Conservation (phyloP, 2,113 vertebrate species). For the Coptodon rendalli region DNA sequence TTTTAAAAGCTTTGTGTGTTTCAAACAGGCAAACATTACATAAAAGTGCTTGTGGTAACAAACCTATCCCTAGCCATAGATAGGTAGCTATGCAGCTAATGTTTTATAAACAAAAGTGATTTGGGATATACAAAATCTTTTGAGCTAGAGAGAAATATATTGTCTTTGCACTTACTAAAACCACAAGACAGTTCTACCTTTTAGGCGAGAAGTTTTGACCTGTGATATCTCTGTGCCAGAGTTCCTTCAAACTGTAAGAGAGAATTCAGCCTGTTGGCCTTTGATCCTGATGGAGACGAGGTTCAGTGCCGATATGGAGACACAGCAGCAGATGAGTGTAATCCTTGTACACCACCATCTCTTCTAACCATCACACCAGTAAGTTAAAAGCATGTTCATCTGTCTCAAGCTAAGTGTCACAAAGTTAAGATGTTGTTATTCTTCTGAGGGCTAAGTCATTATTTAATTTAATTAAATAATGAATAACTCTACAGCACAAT, state of each 20-base stretch:
- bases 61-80: background rate
- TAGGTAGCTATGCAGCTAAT: background rate
- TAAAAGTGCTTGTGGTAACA: background rate
- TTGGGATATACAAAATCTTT: background rate
- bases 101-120: background rate
- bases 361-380: conserved; percentile 3
- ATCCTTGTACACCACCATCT: background rate
- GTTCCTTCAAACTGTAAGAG: conserved; percentile 40
- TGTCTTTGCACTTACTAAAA: background rate
- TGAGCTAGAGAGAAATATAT: background rate
- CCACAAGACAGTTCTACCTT: background rate
- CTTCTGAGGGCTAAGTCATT: rapidly evolving
- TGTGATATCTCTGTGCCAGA: background rate
- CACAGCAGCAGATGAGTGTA: background rate
- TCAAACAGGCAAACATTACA: background rate
- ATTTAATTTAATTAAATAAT: background rate
- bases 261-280: conserved; percentile 5
- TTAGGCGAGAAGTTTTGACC: rapidly evolving
- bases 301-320: conserved; percentile 11
- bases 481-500: background rate
- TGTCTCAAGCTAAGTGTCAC: background rate
- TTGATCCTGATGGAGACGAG: conserved; percentile 25
- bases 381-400: background rate
- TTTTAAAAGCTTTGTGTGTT: background rate
- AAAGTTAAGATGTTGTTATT: rapidly evolving